Evolutionary conservation across 1,140 invertebrate genomes (phyloP).

Genomic region (Diuraphis noxia): DNA sequence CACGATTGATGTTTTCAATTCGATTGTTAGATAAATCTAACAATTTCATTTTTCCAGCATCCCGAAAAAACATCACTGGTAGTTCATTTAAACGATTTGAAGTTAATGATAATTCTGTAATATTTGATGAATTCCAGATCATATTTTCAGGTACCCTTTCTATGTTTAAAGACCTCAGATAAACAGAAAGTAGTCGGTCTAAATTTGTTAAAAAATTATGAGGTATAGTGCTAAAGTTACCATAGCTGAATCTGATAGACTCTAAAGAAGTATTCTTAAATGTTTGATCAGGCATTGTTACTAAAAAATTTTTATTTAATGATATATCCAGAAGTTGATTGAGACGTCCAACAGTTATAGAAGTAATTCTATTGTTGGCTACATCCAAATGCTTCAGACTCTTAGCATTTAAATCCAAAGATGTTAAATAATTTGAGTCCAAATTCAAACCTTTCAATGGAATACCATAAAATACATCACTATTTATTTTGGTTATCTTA

Average conservation of each 20-base stretch:
- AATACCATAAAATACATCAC: conserved; percentile 31
- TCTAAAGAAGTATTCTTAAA: conserved; percentile 62
- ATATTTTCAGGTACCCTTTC: conserved; percentile 65
- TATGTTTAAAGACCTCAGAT: conserved; percentile 12
- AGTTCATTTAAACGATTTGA: conserved; percentile 65
- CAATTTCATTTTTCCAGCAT: conserved; percentile 64
- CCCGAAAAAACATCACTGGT: conserved; percentile 64
- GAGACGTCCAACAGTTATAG: not conserved
- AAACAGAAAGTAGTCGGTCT: not conserved
- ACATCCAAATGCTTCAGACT: conserved; percentile 41
- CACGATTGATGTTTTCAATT: conserved; percentile 63
- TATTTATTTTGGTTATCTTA: conserved; percentile 11
- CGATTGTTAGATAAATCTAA: conserved; percentile 66
- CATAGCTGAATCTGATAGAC: conserved; percentile 64
- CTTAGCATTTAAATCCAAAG: conserved; percentile 23
- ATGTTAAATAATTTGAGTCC: conserved; percentile 39
- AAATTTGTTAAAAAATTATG: conserved; percentile 24
- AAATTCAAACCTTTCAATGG: conserved; percentile 32
- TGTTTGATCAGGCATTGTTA: conserved; percentile 30
- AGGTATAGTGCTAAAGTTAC: conserved; percentile 64
- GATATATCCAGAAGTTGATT: conserved; percentile 8
- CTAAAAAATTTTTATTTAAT: conserved; percentile 28
- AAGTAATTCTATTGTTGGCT: conserved; percentile 10
- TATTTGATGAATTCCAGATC: conserved; percentile 63
- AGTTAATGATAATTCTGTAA: conserved; percentile 65